These are phyloP conservation scores for Arrhopalites spinosus DNA, from an alignment of 2,888 invertebrate genomes.

Conservation along the genomic window DNA sequence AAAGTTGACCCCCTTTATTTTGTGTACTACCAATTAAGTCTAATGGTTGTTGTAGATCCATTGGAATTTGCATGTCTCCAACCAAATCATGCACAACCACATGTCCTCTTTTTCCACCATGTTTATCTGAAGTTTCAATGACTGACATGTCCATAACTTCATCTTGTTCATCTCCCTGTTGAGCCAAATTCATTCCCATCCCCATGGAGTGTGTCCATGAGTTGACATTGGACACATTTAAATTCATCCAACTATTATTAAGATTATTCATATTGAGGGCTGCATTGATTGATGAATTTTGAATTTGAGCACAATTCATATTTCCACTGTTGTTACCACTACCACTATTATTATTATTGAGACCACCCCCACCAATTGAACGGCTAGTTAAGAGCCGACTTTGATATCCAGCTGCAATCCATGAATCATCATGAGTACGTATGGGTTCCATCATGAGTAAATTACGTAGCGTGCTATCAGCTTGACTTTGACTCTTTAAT, in stretches of 20 bases:
- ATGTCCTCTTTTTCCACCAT: conserved; percentile 4
- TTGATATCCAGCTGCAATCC: conserved; percentile 38
- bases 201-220: conserved; percentile 27
- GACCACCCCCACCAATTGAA: neutral
- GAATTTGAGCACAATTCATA: neutral
- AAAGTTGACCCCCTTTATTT: neutral
- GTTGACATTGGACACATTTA: conserved; percentile 38
- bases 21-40: conserved; percentile 8
- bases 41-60: conserved; percentile 54
- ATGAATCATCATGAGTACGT: conserved; percentile 47
- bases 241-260: conserved; percentile 20
- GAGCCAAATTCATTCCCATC: neutral
- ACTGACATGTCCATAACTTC: conserved; percentile 55
- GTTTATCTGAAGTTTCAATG: conserved; percentile 48
- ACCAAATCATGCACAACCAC: conserved; percentile 8
- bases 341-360: conserved; percentile 2
- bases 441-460: conserved; percentile 54
- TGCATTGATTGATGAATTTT: conserved; percentile 12
- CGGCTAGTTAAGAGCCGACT: neutral
- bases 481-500: neutral
- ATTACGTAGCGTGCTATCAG: conserved; percentile 52
- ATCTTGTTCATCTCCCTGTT: conserved; percentile 51
- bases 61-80: conserved; percentile 46
- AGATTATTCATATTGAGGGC: neutral
- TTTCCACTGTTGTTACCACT: neutral